These are phyloP conservation scores for Conops quadrifasciatus DNA, from an alignment of 2,888 invertebrate genomes.

Conservation along the genomic window DNA sequence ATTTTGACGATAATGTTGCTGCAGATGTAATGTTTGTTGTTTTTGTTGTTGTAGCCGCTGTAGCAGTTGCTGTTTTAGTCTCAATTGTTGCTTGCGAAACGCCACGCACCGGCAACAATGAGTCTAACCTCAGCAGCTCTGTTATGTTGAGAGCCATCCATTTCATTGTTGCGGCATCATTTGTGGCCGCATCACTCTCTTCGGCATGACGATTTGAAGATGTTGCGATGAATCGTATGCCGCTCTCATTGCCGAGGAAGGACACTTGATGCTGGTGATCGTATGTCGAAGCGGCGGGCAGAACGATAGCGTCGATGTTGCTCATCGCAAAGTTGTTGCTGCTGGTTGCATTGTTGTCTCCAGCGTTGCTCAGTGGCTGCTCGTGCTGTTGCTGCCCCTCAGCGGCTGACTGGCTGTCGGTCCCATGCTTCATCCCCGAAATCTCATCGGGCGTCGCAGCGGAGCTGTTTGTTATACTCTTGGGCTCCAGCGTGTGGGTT, in stretches of 20 bases:
- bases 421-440: constrained; percentile 28
- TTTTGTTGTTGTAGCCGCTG: constrained; percentile 20
- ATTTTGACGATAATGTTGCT: constrained; percentile 26
- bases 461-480: not conserved
- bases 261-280: constrained; percentile 14
- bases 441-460: not conserved
- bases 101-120: constrained; percentile 49
- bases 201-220: constrained; percentile 31
- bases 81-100: constrained; percentile 17
- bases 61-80: constrained; percentile 7
- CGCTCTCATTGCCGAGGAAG: constrained; percentile 43
- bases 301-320: constrained; percentile 57
- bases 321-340: constrained; percentile 43
- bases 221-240: constrained; percentile 52
- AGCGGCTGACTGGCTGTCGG: not conserved
- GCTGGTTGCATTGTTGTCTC: no score
- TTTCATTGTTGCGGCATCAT: constrained; percentile 14
- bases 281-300: constrained; percentile 51
- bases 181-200: constrained; percentile 2
- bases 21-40: constrained; percentile 19
- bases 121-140: constrained; percentile 56
- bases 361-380: constrained; percentile 15
- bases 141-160: constrained; percentile 40
- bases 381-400: constrained; percentile 27
- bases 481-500: not conserved